phyloP scores from a whole-genome alignment of 2,888 invertebrate genomes.

The Endotricha flammealis region DNA sequence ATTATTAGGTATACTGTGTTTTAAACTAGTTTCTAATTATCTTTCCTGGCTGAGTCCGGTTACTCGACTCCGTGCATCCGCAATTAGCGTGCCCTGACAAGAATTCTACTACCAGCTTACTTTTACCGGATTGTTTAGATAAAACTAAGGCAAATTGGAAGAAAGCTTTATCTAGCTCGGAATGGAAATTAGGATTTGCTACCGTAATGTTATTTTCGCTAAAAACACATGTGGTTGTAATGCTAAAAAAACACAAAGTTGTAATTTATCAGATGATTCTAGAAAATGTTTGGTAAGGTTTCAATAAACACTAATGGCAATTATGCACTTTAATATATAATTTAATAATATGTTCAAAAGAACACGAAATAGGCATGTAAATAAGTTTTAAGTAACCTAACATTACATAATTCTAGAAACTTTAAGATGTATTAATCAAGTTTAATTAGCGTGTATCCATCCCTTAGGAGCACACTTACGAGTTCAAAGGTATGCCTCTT shows the following conservation, averaged over 20 bases:
- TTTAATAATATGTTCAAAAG: too few species aligned
- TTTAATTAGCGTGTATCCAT: constrained; percentile 33
- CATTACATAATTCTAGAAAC: constrained; percentile 7
- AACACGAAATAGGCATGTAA: too few species aligned
- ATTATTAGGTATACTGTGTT: neutral
- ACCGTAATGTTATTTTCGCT: too few species aligned
- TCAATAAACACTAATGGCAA: too few species aligned
- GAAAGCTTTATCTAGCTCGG: neutral
- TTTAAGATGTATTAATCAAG: constrained; percentile 29
- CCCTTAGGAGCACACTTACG: constrained; percentile 24
- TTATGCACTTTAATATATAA: too few species aligned
- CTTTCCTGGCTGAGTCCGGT: neutral
- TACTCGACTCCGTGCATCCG: neutral
- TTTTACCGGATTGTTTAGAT: neutral
- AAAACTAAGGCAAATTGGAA: neutral
- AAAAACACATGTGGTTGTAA: too few species aligned
- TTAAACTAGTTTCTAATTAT: neutral
- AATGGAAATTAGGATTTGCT: neutral
- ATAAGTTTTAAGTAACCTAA: too few species aligned
- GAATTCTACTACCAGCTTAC: neutral
- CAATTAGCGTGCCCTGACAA: neutral
- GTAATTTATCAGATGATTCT: too few species aligned
- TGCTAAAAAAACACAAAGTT: too few species aligned
- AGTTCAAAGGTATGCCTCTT: constrained; percentile 30
- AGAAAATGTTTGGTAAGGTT: too few species aligned